phyloP scores from a whole-genome alignment of 2,113 vertebrate genomes.

The Syngnathus typhle region DNA sequence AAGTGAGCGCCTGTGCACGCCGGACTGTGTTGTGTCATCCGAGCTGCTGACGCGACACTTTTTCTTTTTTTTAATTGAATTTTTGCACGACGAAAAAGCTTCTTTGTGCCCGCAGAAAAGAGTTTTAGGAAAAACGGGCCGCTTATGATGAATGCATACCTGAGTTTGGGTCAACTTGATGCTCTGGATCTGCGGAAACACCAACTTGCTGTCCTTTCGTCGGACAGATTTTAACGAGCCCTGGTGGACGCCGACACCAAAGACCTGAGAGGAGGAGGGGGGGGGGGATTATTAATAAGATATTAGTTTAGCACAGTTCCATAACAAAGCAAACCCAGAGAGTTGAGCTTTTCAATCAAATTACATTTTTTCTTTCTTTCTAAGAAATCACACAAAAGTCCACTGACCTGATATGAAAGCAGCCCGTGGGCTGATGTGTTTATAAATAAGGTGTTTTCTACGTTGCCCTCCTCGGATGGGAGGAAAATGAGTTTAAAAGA shows the following conservation, averaged over 20 bases:
- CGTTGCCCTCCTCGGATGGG: constrained; percentile 86
- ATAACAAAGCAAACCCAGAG: not conserved
- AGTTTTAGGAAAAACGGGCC: constrained; percentile 40
- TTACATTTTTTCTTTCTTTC: not conserved
- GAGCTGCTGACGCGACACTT: not conserved
- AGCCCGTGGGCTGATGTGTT: constrained; percentile 92
- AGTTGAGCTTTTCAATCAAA: not conserved
- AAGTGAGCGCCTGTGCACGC: not conserved
- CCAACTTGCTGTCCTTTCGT: constrained; percentile 73
- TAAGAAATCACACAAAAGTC: not conserved
- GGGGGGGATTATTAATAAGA: too few species aligned
- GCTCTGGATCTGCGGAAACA: constrained; percentile 87
- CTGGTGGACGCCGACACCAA: constrained; percentile 77
- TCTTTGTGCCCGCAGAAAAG: constrained; percentile 15
- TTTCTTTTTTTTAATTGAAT: not conserved
- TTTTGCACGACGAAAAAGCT: constrained; percentile 13
- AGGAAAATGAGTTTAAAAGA: constrained; percentile 95
- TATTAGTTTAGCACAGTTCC: not conserved
- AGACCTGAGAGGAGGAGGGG: constrained; percentile 69
- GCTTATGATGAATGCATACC: constrained; percentile 72
- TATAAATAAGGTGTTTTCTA: constrained; percentile 98
- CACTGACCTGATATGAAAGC: constrained; percentile 80
- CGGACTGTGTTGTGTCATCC: not conserved
- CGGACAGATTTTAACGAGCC: constrained; percentile 71
- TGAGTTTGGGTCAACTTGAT: constrained; percentile 86